Percentiles rank a stretch among this genome's conserved stretches.
Conservation (phyloP, 2,797 vertebrate species). For the Anguilla pacifica region DNA sequence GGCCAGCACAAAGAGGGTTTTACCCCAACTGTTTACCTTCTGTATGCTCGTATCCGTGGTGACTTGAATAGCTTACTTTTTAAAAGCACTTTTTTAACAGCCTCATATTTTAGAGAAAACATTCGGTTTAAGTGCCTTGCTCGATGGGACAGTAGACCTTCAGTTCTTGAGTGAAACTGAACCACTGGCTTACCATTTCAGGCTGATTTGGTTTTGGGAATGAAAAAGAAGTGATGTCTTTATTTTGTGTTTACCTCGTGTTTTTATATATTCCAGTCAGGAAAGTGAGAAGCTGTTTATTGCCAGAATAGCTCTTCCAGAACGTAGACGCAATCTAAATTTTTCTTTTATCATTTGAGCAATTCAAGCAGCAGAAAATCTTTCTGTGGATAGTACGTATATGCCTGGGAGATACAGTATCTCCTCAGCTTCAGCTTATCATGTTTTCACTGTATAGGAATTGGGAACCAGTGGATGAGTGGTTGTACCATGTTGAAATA, state of each 20-base stretch:
- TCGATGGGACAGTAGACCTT: neutral
- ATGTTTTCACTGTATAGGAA: neutral
- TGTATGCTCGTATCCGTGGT: neutral
- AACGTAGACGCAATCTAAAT: neutral
- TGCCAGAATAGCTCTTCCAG: neutral
- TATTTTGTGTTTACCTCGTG: neutral
- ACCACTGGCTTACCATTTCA: neutral
- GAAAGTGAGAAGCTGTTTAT: neutral
- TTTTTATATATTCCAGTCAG: neutral
- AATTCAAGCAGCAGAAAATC: neutral
- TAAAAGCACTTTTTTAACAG: neutral
- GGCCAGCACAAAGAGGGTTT: neutral
- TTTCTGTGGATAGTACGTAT: neutral
- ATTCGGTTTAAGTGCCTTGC: neutral
- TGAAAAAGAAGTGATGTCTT: neutral
- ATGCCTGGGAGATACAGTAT: neutral
- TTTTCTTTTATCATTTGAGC: neutral
- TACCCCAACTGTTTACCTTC: neutral
- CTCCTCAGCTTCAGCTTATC: neutral
- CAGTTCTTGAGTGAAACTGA: neutral
- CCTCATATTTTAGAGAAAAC: neutral
- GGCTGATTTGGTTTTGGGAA: neutral
- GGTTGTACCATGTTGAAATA: neutral
- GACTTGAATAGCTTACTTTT: neutral
- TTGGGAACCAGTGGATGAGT: neutral